Evolutionary conservation across 2,113 vertebrate species (phyloP).

Genomic region (Rhinogobius similis): DNA sequence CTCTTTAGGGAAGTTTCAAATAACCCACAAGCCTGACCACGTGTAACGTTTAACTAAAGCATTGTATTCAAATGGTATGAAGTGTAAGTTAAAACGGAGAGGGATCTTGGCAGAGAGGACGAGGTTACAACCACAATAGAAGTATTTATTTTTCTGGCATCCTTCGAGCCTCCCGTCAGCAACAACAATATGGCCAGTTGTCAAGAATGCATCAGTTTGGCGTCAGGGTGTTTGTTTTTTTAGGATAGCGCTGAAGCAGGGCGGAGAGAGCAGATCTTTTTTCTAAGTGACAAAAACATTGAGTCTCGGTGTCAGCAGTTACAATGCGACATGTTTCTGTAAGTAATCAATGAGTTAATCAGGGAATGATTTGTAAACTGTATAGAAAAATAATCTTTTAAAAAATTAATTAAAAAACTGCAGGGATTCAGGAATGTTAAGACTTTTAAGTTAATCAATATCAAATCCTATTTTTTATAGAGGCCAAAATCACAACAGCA

Average conservation of each 20-base stretch:
- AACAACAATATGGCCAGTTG: slow-evolving; percentile 51
- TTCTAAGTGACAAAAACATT: slow-evolving; percentile 27
- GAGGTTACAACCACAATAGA: slow-evolving; percentile 44
- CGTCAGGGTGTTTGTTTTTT: slow-evolving; percentile 44
- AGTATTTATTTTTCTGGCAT: slow-evolving; percentile 51
- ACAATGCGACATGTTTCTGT: background rate
- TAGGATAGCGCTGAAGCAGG: slow-evolving; percentile 47
- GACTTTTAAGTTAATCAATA: too few relatives aligned
- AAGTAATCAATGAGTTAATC: too few relatives aligned
- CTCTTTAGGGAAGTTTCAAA: background rate
- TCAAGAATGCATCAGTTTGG: slow-evolving; percentile 66
- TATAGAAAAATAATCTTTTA: too few relatives aligned
- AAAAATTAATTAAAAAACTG: too few relatives aligned
- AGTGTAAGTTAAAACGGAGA: slow-evolving; percentile 9
- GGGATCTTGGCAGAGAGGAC: slow-evolving; percentile 38
- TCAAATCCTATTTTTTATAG: too few relatives aligned
- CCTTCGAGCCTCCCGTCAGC: slow-evolving; percentile 52
- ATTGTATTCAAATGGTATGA: background rate
- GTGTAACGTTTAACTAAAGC: background rate
- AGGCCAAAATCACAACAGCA: too few relatives aligned
- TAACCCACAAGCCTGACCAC: background rate
- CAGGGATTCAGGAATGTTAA: too few relatives aligned
- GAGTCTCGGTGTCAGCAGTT: slow-evolving; percentile 13
- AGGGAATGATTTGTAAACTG: too few relatives aligned
- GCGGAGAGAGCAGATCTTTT: slow-evolving; percentile 27